Evolutionary conservation across 2,113 vertebrate genomes (phyloP).

Genomic region (Epinephelus moara): DNA sequence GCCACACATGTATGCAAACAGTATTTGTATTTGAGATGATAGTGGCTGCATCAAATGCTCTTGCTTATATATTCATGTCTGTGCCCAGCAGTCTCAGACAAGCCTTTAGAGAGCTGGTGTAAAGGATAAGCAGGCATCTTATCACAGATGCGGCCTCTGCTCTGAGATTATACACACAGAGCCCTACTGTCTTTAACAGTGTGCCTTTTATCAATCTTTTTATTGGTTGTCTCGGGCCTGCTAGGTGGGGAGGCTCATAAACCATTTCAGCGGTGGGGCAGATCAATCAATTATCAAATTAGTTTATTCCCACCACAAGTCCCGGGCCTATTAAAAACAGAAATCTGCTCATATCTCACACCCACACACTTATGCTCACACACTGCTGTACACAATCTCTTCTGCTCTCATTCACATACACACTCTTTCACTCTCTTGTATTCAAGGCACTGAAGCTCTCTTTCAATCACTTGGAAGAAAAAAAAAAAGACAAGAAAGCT

Average conservation of each 20-base stretch:
- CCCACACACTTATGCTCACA: constrained; percentile 1
- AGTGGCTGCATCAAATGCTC: neutral
- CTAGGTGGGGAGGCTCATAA: constrained; percentile 5
- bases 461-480: neutral
- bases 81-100: neutral
- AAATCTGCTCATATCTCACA: constrained; percentile 10
- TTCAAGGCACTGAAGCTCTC: constrained; percentile 2
- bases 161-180: constrained; percentile 22
- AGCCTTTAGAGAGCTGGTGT: constrained; percentile 21
- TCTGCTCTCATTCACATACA: constrained; percentile 22
- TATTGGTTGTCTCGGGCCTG: constrained; percentile 13
- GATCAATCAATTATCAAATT: constrained; percentile 56
- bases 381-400: constrained; percentile 7
- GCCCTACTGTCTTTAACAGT: constrained; percentile 17
- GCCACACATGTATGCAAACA: neutral
- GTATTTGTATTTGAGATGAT: neutral
- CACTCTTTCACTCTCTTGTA: neutral
- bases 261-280: constrained; percentile 11
- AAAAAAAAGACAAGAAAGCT: neutral
- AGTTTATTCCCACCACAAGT: constrained; percentile 15
- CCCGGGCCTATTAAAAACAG: constrained; percentile 15
- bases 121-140: constrained; percentile 1
- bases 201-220: constrained; percentile 30
- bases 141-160: constrained; percentile 18
- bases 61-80: neutral